phyloP scores from a whole-genome alignment of 2,888 invertebrate species.

The Archips crataeganus region DNA sequence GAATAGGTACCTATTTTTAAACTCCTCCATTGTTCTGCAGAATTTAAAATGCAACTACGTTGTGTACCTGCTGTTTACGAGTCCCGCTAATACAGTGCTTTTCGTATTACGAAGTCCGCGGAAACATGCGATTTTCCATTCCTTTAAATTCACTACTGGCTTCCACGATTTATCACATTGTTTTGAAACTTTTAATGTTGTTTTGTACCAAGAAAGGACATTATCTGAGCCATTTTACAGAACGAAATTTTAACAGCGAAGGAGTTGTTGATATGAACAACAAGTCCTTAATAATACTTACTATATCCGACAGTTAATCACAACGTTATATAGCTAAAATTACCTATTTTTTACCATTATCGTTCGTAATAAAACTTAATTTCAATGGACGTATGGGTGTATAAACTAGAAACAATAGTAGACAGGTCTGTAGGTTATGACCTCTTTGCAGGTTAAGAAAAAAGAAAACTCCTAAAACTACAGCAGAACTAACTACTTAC shows the following conservation, averaged over 20 bases:
- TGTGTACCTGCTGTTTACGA: conserved; percentile 20
- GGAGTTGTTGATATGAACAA: not conserved
- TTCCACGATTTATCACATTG: conserved; percentile 33
- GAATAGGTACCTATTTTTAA: not conserved
- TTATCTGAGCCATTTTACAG: too few species aligned
- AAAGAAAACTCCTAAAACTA: too few species aligned
- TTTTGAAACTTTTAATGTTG: conserved; percentile 19
- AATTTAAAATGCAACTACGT: conserved; percentile 8
- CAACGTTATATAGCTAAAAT: too few species aligned
- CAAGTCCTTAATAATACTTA: too few species aligned
- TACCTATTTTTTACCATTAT: too few species aligned
- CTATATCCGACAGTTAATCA: too few species aligned
- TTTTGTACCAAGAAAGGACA: not conserved
- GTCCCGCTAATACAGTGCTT: conserved; percentile 9
- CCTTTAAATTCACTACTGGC: conserved; percentile 24
- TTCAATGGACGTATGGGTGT: too few species aligned
- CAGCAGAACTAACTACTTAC: too few species aligned
- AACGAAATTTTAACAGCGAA: not conserved
- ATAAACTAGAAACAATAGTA: too few species aligned
- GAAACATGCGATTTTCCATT: conserved; percentile 19
- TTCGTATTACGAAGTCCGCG: conserved; percentile 22
- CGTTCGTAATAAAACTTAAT: too few species aligned
- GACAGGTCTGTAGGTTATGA: too few species aligned
- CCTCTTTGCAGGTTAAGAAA: too few species aligned
- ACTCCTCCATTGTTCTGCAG: not conserved